Evolutionary conservation across 2,113 vertebrate genomes (phyloP).

Genomic region (Apodemus speciosus): DNA sequence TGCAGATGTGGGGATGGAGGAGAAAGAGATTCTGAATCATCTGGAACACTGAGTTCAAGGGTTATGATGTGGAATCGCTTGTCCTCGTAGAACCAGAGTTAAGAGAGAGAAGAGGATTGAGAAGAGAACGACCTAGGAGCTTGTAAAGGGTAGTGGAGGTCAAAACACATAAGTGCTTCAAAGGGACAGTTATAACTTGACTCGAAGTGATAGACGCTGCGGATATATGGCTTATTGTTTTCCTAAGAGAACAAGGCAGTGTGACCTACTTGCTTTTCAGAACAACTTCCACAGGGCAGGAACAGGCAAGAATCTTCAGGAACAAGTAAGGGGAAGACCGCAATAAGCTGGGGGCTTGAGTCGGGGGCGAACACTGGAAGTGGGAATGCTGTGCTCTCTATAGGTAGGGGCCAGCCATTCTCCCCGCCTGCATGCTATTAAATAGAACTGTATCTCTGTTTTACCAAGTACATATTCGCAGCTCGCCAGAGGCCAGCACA

Average conservation of each 20-base stretch:
- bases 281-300: neutral
- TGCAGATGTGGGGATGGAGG: neutral
- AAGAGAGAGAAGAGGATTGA: neutral
- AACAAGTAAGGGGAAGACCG: neutral
- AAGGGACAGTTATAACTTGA: neutral
- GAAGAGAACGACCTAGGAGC: neutral
- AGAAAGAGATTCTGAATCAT: neutral
- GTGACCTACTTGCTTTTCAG: neutral
- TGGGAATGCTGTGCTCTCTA: neutral
- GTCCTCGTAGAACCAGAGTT: neutral
- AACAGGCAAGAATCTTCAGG: neutral
- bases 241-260: neutral
- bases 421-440: too few relatives aligned
- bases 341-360: neutral
- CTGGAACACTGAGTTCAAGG: neutral
- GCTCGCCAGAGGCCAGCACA: neutral
- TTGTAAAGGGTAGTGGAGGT: neutral
- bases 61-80: neutral
- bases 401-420: neutral
- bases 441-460: neutral
- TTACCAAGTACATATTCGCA: neutral
- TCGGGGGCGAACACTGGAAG: neutral
- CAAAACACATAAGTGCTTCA: neutral
- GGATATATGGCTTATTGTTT: neutral
- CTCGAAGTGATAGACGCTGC: neutral